phyloP scores from a whole-genome alignment of 2,113 vertebrate species.

The Willisornis vidua region DNA sequence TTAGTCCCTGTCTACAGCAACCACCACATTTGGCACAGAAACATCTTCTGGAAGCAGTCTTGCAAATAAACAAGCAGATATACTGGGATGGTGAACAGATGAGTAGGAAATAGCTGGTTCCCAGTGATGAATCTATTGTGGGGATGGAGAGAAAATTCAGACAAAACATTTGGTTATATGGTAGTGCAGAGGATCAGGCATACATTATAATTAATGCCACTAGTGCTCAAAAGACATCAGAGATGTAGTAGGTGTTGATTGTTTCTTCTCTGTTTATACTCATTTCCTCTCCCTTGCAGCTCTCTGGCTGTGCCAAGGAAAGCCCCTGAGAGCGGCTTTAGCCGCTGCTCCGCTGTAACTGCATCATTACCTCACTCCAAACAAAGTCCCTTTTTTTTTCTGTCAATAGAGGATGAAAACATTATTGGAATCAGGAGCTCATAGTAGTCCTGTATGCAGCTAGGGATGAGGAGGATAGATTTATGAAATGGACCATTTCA shows the following conservation, averaged over 20 bases:
- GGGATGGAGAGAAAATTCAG: constrained; percentile 2
- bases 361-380: constrained; percentile 82
- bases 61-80: constrained; percentile 46
- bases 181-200: constrained; percentile 38
- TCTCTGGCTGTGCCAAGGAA: constrained; percentile 72
- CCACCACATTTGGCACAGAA: constrained; percentile 17
- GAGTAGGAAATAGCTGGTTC: constrained; percentile 52
- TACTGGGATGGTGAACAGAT: background rate
- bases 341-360: constrained; percentile 70
- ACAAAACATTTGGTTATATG: constrained; percentile 48
- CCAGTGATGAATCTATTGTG: constrained; percentile 14
- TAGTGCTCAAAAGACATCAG: constrained; percentile 70
- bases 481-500: constrained; percentile 93
- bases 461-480: constrained; percentile 81
- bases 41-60: constrained; percentile 35
- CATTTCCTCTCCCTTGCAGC: constrained; percentile 72
- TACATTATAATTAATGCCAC: constrained; percentile 73
- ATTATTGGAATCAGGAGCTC: constrained; percentile 84
- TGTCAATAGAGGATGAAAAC: constrained; percentile 85
- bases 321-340: constrained; percentile 75
- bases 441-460: constrained; percentile 69
- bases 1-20: constrained; percentile 34
- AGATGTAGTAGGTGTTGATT: constrained; percentile 76
- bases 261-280: constrained; percentile 79
- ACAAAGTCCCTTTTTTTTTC: constrained; percentile 74